phyloP scores from a whole-genome alignment of 2,113 vertebrate species.

The Hemiprocne comata region DNA sequence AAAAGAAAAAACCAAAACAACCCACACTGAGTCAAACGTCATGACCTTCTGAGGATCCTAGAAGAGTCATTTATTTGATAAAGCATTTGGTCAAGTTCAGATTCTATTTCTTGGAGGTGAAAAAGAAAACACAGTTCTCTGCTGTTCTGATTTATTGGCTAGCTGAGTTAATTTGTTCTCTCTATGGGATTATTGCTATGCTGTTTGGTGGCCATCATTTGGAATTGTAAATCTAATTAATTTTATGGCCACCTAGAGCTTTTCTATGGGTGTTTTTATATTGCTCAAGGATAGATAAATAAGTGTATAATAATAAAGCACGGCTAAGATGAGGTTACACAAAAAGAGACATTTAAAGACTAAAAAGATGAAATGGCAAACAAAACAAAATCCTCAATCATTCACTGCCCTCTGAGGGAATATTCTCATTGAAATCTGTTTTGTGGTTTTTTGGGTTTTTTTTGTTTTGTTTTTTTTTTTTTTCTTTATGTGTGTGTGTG shows the following conservation, averaged over 20 bases:
- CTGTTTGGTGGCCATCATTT: slow-evolving; percentile 1
- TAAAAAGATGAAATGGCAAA: neutral
- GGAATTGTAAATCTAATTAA: slow-evolving; percentile 24
- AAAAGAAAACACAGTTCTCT: neutral
- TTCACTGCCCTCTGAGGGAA: neutral
- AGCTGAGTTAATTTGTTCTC: slow-evolving; percentile 36
- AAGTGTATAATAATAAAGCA: neutral
- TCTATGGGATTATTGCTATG: neutral
- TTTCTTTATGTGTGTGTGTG: neutral
- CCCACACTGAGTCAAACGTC: neutral
- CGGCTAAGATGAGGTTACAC: neutral
- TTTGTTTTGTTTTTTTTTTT: neutral
- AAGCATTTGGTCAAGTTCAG: neutral
- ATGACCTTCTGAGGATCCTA: neutral
- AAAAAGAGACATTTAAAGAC: neutral
- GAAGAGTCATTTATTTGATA: neutral
- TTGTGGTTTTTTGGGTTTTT: no score
- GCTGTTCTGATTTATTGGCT: slow-evolving; percentile 26
- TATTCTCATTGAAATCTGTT: neutral
- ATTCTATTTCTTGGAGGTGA: neutral
- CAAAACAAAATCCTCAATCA: neutral
- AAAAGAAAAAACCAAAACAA: no score
- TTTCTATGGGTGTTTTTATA: neutral
- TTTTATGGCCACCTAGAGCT: slow-evolving; percentile 12
- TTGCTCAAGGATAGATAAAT: neutral